Base-by-base conservation (phyloP, 1,140 invertebrate species). In the Caenorhabditis tropicalis region DNA sequence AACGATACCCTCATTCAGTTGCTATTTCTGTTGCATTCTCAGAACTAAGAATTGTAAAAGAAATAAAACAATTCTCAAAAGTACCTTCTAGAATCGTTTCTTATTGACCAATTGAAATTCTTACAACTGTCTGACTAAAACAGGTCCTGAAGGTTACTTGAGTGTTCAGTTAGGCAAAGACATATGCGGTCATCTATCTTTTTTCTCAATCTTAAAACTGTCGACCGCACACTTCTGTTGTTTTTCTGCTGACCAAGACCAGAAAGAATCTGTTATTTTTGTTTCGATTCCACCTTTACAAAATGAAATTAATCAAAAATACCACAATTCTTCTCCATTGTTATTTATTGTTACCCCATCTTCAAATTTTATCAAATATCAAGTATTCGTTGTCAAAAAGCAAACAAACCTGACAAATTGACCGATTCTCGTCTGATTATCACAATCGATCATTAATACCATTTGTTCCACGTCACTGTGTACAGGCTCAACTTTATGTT, bases 121-220 rank as follows among this genome's bases (percentile, higher is more conserved):
- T n/a, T 1, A 43, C 4, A 9, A 16, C 10, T 12, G 0, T 74
- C 5, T 43, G 3, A 24, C 19, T 74, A 24, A 43, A 74, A 74
- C 65, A 12, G 36, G 65, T 74, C 65, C n/a, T 74, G 65, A 74
- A 74, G 65, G 65, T 74, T 74, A 74, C 21, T 74, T 12, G n/a
- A 74, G 65, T 74, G 65, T 74, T 74, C 65, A 43, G 15, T 74
- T 74, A 43, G 65, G 10, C 65, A 74, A 43, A 74, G 36, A 74
- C 53, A 56, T 7, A 56, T 36, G 65, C 36, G 65, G 36, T 74
- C 33, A 74, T 36, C 33, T 65, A 65, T 65, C 31, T 65, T n/a
- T 74, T 43, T 74, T 43, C n/a, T n/a, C 12, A 6, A 12, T 74
- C 15, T 43, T 7, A 43, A 43, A 43, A 74, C 36, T 24, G 15